Evolutionary conservation across 2,113 vertebrate species (phyloP), one percentile per base, ranked within the genome.

Genomic region (Tamias sibiricus): DNA sequence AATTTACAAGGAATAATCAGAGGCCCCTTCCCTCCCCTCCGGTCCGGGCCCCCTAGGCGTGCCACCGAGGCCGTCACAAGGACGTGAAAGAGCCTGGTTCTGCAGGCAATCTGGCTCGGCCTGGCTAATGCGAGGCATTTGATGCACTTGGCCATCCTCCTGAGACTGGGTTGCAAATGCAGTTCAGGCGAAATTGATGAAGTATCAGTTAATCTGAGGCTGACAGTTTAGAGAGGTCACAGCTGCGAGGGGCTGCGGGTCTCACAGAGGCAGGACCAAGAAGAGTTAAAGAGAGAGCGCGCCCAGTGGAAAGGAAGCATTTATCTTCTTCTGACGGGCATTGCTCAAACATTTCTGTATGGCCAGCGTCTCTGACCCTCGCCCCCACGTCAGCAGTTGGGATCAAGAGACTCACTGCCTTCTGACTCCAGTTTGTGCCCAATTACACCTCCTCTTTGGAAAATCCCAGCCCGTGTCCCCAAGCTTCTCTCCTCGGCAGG

Each of bases 1-100:
- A 98, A 99, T 99, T 99, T 98, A 99, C 0, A 4, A 98, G 97
- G 97, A 99, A 97, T 95, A 96, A 98, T 98, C 98, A 98, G 98
- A 99, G 85, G 97, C 98, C 98, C 92, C 90, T 90, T 72, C 82
- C 83, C 89, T 4, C 77, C 96, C 92, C 96, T 64, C 28, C 0
- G n/a, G 89, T 87, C 32, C 1, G 4, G 26, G 14, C 13, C 68
- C 81, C 75, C 13, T 2, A 12, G 93, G 88, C 85, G 86, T 84
- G 95, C 71, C 83, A 89, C 94, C 86, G 87, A 91, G 97, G 94
- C 75, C 97, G 91, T 77, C 79, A 79, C 28, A 87, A 92, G 97
- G 85, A 8, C 59, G 76, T 57, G 80, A 97, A 95, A 81, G 97
- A 92, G 89, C 52, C 42, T 92, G 17, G 37, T 94, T 85, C 91